A percentile compares a stretch with the other conserved stretches of the same genome.
Conservation (phyloP, 2,113 vertebrate species). For the Cyphomyrus plagiostoma region DNA sequence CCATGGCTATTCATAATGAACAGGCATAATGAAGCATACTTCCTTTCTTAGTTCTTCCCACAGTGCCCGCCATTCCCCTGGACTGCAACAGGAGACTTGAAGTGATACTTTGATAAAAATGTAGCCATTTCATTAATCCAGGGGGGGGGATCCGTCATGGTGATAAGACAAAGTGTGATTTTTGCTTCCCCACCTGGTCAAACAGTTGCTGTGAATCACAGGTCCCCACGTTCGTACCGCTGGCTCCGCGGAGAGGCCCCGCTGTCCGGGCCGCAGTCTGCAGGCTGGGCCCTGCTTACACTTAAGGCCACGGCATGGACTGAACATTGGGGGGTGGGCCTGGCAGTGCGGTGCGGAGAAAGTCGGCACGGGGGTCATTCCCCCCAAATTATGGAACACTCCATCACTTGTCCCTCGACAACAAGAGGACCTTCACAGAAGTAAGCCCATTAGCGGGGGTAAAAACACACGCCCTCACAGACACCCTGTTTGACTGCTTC, state of each 20-base stretch:
- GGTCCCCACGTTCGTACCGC: background rate
- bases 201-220: background rate
- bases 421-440: conserved; percentile 72
- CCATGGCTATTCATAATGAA: background rate
- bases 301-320: conserved; percentile 44
- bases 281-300: conserved; percentile 43
- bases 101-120: background rate
- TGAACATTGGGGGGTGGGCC: background rate
- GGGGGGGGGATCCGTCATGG: background rate
- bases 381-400: conserved; percentile 59
- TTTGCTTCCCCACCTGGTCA: background rate
- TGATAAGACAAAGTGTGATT: background rate
- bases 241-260: background rate
- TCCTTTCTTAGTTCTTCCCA: background rate
- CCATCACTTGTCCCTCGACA: conserved; percentile 64
- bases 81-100: background rate
- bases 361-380: conserved; percentile 29
- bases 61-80: background rate
- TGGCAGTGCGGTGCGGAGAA: background rate
- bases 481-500: conserved; percentile 47
- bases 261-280: conserved; percentile 2
- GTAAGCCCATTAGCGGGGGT: background rate
- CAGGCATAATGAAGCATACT: background rate
- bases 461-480: conserved; percentile 25
- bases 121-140: background rate